phyloP scores from a whole-genome alignment of 2,113 vertebrate species.

The Galbula dea region DNA sequence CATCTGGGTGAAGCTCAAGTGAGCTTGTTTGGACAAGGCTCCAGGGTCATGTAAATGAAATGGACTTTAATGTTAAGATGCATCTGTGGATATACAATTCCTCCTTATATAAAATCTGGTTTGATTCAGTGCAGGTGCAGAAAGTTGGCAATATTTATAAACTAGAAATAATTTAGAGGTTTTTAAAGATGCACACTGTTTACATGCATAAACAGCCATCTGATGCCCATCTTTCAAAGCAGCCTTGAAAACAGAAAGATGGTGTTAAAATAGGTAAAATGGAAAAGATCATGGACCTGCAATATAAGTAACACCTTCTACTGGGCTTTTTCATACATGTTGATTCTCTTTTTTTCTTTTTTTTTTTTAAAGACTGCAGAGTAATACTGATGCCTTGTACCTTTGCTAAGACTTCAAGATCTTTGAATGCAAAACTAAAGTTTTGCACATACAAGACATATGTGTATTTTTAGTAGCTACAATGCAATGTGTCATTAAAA shows the following conservation, averaged over 20 bases:
- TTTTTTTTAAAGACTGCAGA: no score
- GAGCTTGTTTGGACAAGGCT: constrained; percentile 75
- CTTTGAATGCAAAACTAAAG: neutral
- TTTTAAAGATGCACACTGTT: neutral
- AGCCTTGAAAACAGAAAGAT: neutral
- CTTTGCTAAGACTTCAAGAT: neutral
- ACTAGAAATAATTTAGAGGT: neutral
- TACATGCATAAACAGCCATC: neutral
- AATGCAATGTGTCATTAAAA: rapidly evolving
- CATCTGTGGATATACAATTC: constrained; percentile 36
- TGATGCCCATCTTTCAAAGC: neutral
- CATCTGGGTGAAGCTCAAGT: constrained; percentile 81
- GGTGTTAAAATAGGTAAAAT: neutral
- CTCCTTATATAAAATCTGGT: neutral
- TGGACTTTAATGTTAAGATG: constrained; percentile 63
- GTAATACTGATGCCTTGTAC: neutral
- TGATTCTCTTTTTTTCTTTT: neutral
- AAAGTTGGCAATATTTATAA: neutral
- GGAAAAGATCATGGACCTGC: neutral
- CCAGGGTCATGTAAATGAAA: constrained; percentile 72
- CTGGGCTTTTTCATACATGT: neutral
- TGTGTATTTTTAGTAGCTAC: neutral
- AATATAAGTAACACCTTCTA: neutral
- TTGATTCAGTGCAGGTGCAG: constrained; percentile 28
- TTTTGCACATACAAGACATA: neutral